Conservation (phyloP, 2,113 vertebrate genomes). For the Apistogramma diplotaenia region DNA sequence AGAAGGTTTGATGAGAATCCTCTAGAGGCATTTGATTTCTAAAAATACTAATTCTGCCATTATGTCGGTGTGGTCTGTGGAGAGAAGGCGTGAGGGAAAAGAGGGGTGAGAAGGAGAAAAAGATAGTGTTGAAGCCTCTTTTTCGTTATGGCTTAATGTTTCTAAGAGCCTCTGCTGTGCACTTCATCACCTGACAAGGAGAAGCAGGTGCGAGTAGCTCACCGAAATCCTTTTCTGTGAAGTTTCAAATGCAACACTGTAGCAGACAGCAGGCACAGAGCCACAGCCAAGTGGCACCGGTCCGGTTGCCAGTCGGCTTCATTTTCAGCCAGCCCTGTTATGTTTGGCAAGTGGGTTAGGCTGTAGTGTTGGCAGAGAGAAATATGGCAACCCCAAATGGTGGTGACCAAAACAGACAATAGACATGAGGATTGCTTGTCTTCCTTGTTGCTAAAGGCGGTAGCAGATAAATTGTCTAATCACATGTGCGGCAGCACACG, state of each 20-base stretch:
- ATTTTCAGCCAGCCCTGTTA: constrained; percentile 55
- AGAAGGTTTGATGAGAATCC: constrained; percentile 69
- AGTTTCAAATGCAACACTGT: constrained; percentile 50
- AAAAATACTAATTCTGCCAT: constrained; percentile 74
- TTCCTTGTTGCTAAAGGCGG: constrained; percentile 21
- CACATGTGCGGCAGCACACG: background rate
- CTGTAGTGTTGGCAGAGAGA: constrained; percentile 36
- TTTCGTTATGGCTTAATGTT: constrained; percentile 33
- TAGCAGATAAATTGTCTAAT: constrained; percentile 33
- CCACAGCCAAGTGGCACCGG: constrained; percentile 45
- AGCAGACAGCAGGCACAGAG: constrained; percentile 52
- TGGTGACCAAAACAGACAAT: constrained; percentile 54
- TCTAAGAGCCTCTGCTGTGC: constrained; percentile 5
- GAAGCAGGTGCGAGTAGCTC: constrained; percentile 51
- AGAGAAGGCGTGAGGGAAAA: constrained; percentile 16
- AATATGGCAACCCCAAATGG: constrained; percentile 45
- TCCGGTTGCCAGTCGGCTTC: constrained; percentile 57
- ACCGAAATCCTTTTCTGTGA: constrained; percentile 21
- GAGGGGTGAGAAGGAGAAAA: constrained; percentile 7
- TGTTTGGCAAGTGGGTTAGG: constrained; percentile 61
- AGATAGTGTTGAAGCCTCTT: constrained; percentile 1
- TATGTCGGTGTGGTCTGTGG: constrained; percentile 53
- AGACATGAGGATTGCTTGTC: constrained; percentile 31
- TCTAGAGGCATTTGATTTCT: constrained; percentile 62
- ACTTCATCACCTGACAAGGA: constrained; percentile 32